Conservation (phyloP, 2,888 invertebrate species). For the Apodemia zela region DNA sequence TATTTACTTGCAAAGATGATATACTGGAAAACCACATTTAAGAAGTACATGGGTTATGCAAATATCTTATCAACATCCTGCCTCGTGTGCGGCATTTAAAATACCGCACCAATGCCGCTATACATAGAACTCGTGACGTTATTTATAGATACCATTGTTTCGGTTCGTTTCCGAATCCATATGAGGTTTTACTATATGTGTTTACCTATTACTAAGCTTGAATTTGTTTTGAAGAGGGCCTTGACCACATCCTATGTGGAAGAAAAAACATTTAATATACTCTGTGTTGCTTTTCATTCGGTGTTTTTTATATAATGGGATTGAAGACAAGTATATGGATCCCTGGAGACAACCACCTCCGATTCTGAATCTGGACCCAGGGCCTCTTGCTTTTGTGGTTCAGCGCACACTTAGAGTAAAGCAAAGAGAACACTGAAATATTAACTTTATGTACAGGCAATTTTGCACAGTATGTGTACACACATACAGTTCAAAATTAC, state of each 20-base stretch:
- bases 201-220: constrained; percentile 5
- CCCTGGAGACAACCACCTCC: too few relatives aligned
- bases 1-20: neutral
- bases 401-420: too few relatives aligned
- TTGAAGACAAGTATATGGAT: too few relatives aligned
- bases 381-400: too few relatives aligned
- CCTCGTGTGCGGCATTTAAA: constrained; percentile 57
- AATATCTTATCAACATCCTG: constrained; percentile 71
- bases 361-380: too few relatives aligned
- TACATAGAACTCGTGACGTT: constrained; percentile 40
- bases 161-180: constrained; percentile 29
- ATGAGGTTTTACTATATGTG: neutral
- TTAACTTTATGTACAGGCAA: too few relatives aligned
- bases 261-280: neutral
- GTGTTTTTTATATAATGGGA: too few relatives aligned
- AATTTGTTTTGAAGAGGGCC: neutral
- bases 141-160: constrained; percentile 41
- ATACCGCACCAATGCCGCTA: constrained; percentile 43
- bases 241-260: neutral
- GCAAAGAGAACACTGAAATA: too few relatives aligned
- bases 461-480: too few relatives aligned
- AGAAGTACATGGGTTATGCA: constrained; percentile 44
- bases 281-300: too few relatives aligned
- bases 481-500: too few relatives aligned
- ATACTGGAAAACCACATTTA: constrained; percentile 9